A percentile compares a stretch with the other conserved stretches of the same genome.
Conservation (phyloP, 2,888 invertebrate genomes). For the Calameuta pallipes region DNA sequence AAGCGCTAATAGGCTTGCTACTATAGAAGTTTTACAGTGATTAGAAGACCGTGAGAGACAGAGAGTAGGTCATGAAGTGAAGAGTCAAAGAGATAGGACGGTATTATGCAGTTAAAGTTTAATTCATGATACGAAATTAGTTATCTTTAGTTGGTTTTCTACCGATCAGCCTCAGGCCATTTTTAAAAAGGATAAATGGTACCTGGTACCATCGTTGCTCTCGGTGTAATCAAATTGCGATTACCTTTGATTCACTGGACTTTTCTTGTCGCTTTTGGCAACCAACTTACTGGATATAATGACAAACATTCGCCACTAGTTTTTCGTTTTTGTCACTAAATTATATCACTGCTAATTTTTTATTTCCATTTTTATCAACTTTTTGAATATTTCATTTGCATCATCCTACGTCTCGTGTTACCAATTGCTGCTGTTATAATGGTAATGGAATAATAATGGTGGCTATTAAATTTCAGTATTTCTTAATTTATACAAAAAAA, state of each 20-base stretch:
- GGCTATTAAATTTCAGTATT: not conserved
- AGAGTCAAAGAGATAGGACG: not conserved
- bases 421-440: not conserved
- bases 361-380: not conserved
- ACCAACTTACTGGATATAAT: constrained; percentile 3
- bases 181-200: not conserved
- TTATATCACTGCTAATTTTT: not conserved
- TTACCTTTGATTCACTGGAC: constrained; percentile 15
- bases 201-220: not conserved
- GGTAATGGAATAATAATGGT: no score
- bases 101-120: not conserved
- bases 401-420: not conserved
- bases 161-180: not conserved
- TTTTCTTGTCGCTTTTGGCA: not conserved
- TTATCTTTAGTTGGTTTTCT: not conserved
- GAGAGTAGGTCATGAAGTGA: not conserved
- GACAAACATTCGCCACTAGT: not conserved
- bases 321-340: not conserved
- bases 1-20: not conserved
- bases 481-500: not conserved
- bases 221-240: constrained; percentile 18
- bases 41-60: no score
- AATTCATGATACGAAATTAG: constrained; percentile 1
- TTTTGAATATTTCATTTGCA: not conserved
- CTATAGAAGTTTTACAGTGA: no score